Evolutionary conservation across 30 jellyfish, hydroid and myxozoan genomes (phyloP).

Genomic region (Cassiopea andromeda): DNA sequence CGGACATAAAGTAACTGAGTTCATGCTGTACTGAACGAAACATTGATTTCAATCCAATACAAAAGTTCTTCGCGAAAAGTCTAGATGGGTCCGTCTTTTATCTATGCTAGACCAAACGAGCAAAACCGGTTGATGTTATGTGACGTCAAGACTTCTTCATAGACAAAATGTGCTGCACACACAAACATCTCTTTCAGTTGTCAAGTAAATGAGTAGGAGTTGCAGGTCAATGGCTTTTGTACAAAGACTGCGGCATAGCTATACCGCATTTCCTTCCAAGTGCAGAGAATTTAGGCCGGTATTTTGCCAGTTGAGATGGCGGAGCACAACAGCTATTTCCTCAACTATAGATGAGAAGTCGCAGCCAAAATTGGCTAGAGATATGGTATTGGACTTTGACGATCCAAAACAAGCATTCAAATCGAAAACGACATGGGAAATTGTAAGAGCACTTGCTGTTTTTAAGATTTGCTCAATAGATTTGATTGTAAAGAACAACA

Average conservation of each 20-base stretch:
- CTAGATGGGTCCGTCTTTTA: neutral
- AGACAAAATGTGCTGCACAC: neutral
- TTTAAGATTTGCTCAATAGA: slow-evolving; percentile 80
- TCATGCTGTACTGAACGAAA: no score
- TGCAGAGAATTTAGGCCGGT: slow-evolving; percentile 20
- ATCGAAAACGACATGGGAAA: slow-evolving; percentile 88
- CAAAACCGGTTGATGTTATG: slow-evolving; percentile 28
- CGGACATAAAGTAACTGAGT: no score
- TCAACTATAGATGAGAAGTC: slow-evolving; percentile 24
- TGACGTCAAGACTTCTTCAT: slow-evolving; percentile 35
- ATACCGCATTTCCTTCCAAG: neutral
- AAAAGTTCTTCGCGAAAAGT: neutral
- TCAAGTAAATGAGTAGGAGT: neutral
- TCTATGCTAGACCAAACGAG: neutral
- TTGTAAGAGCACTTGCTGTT: slow-evolving; percentile 84
- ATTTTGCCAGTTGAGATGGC: slow-evolving; percentile 9
- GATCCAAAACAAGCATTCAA: slow-evolving; percentile 78
- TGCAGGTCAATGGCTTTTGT: slow-evolving; percentile 7
- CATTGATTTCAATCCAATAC: no score
- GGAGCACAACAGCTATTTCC: slow-evolving; percentile 54
- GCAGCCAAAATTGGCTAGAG: slow-evolving; percentile 6
- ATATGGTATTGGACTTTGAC: slow-evolving; percentile 59
- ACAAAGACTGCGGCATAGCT: neutral
- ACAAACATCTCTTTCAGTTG: slow-evolving; percentile 26
- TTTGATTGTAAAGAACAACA: slow-evolving; percentile 69